Conservation (phyloP, 2,888 invertebrate genomes). For the Minunthozetes semirufus region DNA sequence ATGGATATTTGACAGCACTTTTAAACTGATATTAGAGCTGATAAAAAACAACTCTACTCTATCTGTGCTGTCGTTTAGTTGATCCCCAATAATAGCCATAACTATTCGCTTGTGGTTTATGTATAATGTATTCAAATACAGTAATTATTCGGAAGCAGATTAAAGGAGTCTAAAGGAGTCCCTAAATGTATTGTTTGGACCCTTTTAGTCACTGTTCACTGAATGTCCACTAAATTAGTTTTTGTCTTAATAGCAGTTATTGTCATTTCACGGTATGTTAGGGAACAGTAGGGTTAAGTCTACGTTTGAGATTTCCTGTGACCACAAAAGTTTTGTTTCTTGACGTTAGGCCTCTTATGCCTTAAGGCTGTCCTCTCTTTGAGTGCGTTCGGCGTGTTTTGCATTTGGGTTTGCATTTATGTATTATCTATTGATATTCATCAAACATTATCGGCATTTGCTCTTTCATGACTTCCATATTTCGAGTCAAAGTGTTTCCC, state of each 20-base stretch:
- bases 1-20: slow-evolving; percentile 17
- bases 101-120: background rate
- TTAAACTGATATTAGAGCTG: slow-evolving; percentile 5
- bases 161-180: slow-evolving; percentile 9
- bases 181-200: background rate
- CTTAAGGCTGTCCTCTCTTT: background rate
- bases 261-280: background rate
- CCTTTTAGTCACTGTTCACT: background rate
- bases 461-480: slow-evolving; percentile 26
- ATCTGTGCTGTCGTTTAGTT: too few species aligned
- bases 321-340: slow-evolving; percentile 20
- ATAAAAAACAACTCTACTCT: background rate
- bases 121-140: background rate
- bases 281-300: background rate
- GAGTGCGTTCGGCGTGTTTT: slow-evolving; percentile 7
- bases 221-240: slow-evolving; percentile 11
- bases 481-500: slow-evolving; percentile 30
- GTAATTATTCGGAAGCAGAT: background rate
- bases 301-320: background rate
- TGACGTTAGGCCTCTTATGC: background rate
- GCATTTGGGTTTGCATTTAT: slow-evolving; percentile 20
- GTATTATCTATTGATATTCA: slow-evolving; percentile 28
- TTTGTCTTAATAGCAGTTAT: slow-evolving; percentile 26
- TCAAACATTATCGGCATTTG: slow-evolving; percentile 30
- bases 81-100: background rate